Percentiles rank a stretch among this genome's conserved stretches.
Evolutionary conservation across 2,113 vertebrate genomes (phyloP).

Genomic region (Seriola rivoliana): DNA sequence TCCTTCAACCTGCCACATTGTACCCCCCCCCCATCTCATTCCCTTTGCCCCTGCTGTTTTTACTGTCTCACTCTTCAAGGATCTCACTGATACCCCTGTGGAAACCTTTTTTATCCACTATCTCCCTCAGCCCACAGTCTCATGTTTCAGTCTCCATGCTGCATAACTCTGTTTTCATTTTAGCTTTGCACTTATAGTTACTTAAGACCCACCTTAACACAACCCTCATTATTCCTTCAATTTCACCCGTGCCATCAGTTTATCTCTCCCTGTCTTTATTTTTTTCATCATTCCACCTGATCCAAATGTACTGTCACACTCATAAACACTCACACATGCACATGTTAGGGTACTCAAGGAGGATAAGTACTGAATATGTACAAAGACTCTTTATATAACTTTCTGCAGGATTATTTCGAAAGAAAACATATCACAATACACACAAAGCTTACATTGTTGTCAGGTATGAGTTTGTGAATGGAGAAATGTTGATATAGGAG

Average conservation of each 20-base stretch:
- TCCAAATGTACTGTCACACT: not conserved
- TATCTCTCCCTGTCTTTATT: not conserved
- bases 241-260: not conserved
- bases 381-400: no score
- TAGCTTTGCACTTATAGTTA: not conserved
- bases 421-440: not conserved
- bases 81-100: not conserved
- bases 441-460: not conserved
- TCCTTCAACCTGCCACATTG: constrained; percentile 27
- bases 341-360: not conserved
- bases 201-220: not conserved
- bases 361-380: not conserved
- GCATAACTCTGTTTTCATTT: constrained; percentile 1
- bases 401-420: constrained; percentile 8
- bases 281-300: not conserved
- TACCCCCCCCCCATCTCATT: not conserved
- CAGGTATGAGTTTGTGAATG: constrained; percentile 1
- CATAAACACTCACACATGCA: not conserved
- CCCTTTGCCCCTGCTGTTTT: not conserved
- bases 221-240: not conserved
- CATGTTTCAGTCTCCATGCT: not conserved
- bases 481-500: constrained; percentile 1
- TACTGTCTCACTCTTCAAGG: not conserved
- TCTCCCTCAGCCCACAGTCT: constrained; percentile 7
- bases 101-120: not conserved